Evolutionary conservation across 2,797 vertebrate species (phyloP).

Genomic region (Knipowitschia caucasica): DNA sequence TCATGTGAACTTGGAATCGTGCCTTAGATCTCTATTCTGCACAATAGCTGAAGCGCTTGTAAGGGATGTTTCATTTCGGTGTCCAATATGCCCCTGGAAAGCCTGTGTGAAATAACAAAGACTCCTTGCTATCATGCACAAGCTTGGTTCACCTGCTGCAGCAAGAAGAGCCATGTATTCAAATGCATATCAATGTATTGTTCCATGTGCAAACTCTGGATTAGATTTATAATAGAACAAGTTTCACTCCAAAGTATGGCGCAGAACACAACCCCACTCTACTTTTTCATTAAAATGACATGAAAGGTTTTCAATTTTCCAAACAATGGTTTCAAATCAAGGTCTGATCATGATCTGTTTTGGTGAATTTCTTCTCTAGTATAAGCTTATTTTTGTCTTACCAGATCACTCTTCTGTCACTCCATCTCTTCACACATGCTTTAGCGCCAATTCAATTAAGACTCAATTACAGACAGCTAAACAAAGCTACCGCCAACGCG

Average conservation of each 20-base stretch:
- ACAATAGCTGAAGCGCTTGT: conserved; percentile 43
- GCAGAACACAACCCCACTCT: conserved; percentile 30
- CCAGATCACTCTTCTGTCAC: conserved; percentile 45
- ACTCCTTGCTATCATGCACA: conserved; percentile 22
- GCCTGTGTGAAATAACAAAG: conserved; percentile 52
- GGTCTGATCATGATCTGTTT: conserved; percentile 48
- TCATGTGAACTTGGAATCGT: conserved; percentile 23
- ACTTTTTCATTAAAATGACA: conserved; percentile 58
- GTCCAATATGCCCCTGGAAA: conserved; percentile 46
- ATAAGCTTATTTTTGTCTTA: conserved; percentile 34
- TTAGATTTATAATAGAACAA: conserved; percentile 65
- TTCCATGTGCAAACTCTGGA: conserved; percentile 41
- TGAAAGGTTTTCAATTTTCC: conserved; percentile 46
- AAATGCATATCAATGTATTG: conserved; percentile 68
- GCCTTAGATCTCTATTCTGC: conserved; percentile 22
- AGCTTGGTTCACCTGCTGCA: conserved; percentile 44
- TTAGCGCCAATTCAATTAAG: conserved; percentile 82
- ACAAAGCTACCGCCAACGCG: conserved; percentile 60
- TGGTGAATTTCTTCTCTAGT: conserved; percentile 42
- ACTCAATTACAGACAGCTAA: conserved; percentile 77
- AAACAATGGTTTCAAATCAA: conserved; percentile 53
- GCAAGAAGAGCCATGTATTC: conserved; percentile 48
- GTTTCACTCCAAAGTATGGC: conserved; percentile 45
- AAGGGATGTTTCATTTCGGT: conserved; percentile 56
- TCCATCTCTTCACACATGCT: conserved; percentile 50